Evolutionary conservation across 1,140 invertebrate genomes (phyloP), one percentile per base, ranked within the genome.

Genomic region (Liolophura sinensis): DNA sequence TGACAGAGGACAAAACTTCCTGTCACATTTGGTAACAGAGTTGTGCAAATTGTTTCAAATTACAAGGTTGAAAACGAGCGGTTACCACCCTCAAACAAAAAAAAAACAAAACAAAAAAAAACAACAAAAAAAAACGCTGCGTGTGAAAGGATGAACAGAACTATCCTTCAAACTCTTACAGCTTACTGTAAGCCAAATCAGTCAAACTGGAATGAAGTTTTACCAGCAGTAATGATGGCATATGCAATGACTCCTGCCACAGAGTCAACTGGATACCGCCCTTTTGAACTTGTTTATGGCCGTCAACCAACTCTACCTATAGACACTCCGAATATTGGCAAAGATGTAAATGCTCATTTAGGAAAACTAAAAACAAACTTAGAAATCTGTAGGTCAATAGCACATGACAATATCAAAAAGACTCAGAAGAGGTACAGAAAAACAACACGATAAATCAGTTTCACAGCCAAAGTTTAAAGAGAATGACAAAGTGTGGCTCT

Each of bases 181-280:
- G n/a, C n/a, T n/a, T n/a, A n/a, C n/a, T n/a, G n/a, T n/a, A n/a
- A n/a, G n/a, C n/a, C n/a, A n/a, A n/a, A n/a, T n/a, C n/a, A n/a
- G n/a, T n/a, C n/a, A 22, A 57, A 73, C 59, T 73, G 66, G 72
- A 60, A 46, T 1, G 15, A 60, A 4, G 54, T 66, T 58, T 57
- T 69, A 9, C 65, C 62, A 27, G 62, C 64, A 0, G 59, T 73
- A 14, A 64, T 70, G 48, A 73, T 70, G 68, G 48, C 65, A 25
- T 65, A 49, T 18, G 5, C 69, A 0, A 56, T 60, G 27, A 69
- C 63, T 12, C 54, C 63, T 16, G 46, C 57, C 9, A 68, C 67
- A 6, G 62, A 70, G 24, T 65, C 70, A 12, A 69, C 69, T 25
- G 66, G 25, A 31, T 67, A 56, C 48, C 49, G 49, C 20, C 72